phyloP scores from a whole-genome alignment of 2,113 vertebrate genomes.

The Piprites chloris region DNA sequence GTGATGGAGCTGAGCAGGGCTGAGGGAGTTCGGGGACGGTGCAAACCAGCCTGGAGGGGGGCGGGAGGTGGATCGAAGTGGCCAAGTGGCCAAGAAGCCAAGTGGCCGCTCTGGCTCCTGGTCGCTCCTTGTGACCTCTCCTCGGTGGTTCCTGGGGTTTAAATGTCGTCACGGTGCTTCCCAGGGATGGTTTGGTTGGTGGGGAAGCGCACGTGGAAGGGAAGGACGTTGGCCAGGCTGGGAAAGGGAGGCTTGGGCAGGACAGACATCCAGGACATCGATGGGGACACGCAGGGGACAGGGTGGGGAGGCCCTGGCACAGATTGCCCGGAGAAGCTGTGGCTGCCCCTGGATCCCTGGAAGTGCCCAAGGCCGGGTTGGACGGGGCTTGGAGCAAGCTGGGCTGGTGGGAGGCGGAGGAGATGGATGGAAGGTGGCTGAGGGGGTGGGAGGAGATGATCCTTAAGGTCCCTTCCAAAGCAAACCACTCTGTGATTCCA shows the following conservation, averaged over 20 bases:
- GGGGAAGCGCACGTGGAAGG: rapidly evolving
- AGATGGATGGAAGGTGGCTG: too few species aligned
- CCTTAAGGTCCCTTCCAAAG: background rate
- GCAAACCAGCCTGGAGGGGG: background rate
- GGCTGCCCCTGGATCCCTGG: background rate
- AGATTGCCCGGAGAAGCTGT: background rate
- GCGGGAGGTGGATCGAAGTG: rapidly evolving
- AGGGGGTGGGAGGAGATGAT: rapidly evolving
- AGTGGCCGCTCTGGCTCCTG: background rate
- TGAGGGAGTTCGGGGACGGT: rapidly evolving
- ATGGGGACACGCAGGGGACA: rapidly evolving
- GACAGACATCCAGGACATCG: background rate
- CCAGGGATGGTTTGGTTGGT: rapidly evolving
- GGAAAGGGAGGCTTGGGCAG: background rate
- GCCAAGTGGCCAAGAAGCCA: background rate
- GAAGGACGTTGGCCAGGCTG: background rate
- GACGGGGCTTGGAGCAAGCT: rapidly evolving
- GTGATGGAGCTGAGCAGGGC: background rate
- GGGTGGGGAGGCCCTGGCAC: background rate
- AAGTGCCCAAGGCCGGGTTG: rapidly evolving
- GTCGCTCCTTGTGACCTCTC: rapidly evolving
- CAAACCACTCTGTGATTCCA: background rate
- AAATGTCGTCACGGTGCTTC: rapidly evolving
- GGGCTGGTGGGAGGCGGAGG: rapidly evolving
- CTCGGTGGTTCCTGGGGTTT: rapidly evolving